Conservation (phyloP, 1,140 invertebrate genomes). For the Tetranychus cinnabarinus region DNA sequence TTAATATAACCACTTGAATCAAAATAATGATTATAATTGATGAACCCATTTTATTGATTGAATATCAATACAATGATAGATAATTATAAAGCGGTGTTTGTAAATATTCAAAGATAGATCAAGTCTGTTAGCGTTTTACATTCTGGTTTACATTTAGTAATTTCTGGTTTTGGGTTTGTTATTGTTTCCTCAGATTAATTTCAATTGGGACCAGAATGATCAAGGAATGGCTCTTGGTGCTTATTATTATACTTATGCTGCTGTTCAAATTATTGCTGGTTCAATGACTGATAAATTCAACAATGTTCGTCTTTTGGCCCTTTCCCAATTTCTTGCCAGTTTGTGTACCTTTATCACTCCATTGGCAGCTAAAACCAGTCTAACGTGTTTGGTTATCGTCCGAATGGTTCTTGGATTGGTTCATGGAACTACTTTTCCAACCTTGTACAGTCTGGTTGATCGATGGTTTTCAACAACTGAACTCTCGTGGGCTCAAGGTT, state of each 20-base stretch:
- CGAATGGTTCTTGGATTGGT: neutral
- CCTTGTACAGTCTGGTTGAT: neutral
- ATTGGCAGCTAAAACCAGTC: neutral
- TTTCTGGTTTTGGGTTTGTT: no score
- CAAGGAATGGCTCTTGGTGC: constrained; percentile 39
- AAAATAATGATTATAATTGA: no score
- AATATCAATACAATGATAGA: no score
- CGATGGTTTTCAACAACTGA: neutral
- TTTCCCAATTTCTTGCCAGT: neutral
- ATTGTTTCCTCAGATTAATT: no score
- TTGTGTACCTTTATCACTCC: neutral
- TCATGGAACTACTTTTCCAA: neutral
- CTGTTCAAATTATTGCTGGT: constrained; percentile 56
- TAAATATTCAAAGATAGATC: no score
- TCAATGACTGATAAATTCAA: constrained; percentile 38
- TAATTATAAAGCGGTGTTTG: no score
- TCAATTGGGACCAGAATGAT: no score
- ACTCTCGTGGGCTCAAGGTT: no score
- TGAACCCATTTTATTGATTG: no score
- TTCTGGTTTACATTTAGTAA: no score
- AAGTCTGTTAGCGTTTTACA: no score
- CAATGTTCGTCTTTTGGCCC: neutral
- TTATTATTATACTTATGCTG: constrained; percentile 65
- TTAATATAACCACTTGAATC: no score
- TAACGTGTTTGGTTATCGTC: neutral